Conservation (phyloP, 2,113 vertebrate species). For the Sinocyclocheilus grahami region DNA sequence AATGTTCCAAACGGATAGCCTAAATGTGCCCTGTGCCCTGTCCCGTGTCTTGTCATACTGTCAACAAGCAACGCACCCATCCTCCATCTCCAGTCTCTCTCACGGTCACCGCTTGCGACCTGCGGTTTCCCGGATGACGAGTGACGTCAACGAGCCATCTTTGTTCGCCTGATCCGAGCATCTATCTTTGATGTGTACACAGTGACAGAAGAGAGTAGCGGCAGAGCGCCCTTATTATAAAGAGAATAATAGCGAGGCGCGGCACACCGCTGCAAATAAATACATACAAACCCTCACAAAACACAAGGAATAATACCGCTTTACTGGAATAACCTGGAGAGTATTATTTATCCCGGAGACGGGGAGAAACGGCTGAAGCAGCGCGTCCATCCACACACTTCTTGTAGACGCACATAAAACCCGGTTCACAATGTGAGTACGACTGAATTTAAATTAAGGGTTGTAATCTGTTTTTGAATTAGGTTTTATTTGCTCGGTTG, state of each 20-base stretch:
- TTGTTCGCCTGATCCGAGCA: slow-evolving; percentile 73
- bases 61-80: slow-evolving; percentile 16
- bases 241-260: slow-evolving; percentile 61
- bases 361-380: slow-evolving; percentile 51
- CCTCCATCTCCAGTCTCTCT: slow-evolving; percentile 43
- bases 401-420: slow-evolving; percentile 35
- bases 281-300: background rate
- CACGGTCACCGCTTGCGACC: slow-evolving; percentile 69
- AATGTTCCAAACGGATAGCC: background rate
- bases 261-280: slow-evolving; percentile 36
- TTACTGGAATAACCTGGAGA: slow-evolving; percentile 46
- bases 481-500: background rate
- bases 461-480: background rate
- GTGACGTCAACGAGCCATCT: slow-evolving; percentile 81
- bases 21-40: background rate
- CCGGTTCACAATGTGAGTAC: slow-evolving; percentile 58
- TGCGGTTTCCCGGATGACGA: slow-evolving; percentile 69
- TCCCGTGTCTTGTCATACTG: background rate
- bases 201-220: slow-evolving; percentile 64
- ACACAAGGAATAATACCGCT: slow-evolving; percentile 16
- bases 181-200: slow-evolving; percentile 71
- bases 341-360: slow-evolving; percentile 39
- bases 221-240: slow-evolving; percentile 45
- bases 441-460: background rate
- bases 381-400: slow-evolving; percentile 41